A percentile compares a stretch with the other conserved stretches of the same genome.
Evolutionary conservation across 2,888 invertebrate genomes (phyloP).

Genomic region (Parthenolecanium corni): DNA sequence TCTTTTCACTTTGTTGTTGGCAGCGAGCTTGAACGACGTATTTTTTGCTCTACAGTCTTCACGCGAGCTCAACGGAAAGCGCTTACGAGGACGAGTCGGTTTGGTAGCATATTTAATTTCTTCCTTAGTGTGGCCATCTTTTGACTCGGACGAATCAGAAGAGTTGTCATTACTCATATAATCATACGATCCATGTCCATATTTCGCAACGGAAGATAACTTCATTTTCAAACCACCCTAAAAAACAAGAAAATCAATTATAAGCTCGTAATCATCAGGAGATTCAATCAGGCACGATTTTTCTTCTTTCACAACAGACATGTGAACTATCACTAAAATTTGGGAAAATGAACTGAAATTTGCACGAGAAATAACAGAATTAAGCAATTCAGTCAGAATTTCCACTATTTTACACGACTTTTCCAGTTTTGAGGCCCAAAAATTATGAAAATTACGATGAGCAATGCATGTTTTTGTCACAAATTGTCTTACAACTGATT

Average conservation of each 20-base stretch:
- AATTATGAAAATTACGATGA: no score
- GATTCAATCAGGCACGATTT: no score
- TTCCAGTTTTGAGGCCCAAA: no score
- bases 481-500: no score
- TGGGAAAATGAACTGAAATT: no score
- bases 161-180: not conserved
- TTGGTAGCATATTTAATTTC: not conserved
- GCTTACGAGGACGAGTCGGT: not conserved
- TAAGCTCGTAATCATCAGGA: no score
- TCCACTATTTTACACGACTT: no score
- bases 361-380: no score
- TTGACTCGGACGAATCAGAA: conserved; percentile 4
- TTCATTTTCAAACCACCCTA: conserved; percentile 44
- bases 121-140: not conserved
- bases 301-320: no score
- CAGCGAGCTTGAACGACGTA: not conserved
- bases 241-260: conserved; percentile 23
- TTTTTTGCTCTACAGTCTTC: conserved; percentile 5
- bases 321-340: no score
- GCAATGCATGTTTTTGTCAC: no score
- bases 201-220: conserved; percentile 40
- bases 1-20: not conserved
- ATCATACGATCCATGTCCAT: conserved; percentile 9
- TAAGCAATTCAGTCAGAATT: no score
- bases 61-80: not conserved